A percentile compares a stretch with the other conserved stretches of the same genome.
phyloP scores from a whole-genome alignment of 2,888 invertebrate genomes.

The Chorisops tibialis region DNA sequence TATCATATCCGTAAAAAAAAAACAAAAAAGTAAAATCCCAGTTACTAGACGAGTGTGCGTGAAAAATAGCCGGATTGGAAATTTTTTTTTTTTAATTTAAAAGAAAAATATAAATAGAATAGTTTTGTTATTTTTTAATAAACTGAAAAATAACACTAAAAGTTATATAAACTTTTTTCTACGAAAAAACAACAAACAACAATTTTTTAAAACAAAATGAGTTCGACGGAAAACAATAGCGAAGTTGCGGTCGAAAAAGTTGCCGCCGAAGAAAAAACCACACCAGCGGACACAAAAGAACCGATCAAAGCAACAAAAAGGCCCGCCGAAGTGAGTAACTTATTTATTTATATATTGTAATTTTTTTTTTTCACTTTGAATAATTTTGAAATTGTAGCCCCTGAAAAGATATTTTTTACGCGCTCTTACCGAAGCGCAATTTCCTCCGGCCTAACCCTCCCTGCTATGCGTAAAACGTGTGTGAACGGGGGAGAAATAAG shows the following conservation, averaged over 20 bases:
- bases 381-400: background rate
- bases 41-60: no score
- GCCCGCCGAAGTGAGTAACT: slow-evolving; percentile 71
- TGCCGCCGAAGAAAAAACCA: slow-evolving; percentile 59
- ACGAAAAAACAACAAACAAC: slow-evolving; percentile 36
- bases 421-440: no score
- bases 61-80: background rate
- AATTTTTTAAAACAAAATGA: slow-evolving; percentile 62
- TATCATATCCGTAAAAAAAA: no score
- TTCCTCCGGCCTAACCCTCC: background rate
- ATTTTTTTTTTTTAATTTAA: background rate
- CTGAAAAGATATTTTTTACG: background rate
- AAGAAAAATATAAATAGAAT: background rate
- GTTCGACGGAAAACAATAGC: slow-evolving; percentile 71
- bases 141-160: background rate
- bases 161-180: slow-evolving; percentile 30
- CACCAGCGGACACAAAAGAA: slow-evolving; percentile 55
- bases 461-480: background rate
- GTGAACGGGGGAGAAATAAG: background rate
- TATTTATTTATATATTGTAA: background rate
- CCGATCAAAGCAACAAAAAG: slow-evolving; percentile 72
- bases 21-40: no score
- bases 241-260: slow-evolving; percentile 74
- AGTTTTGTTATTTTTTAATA: background rate
- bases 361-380: background rate